Percentiles rank a stretch among this genome's conserved stretches.
Evolutionary conservation across 1,140 invertebrate species (phyloP).

Genomic region (Spodoptera litura): DNA sequence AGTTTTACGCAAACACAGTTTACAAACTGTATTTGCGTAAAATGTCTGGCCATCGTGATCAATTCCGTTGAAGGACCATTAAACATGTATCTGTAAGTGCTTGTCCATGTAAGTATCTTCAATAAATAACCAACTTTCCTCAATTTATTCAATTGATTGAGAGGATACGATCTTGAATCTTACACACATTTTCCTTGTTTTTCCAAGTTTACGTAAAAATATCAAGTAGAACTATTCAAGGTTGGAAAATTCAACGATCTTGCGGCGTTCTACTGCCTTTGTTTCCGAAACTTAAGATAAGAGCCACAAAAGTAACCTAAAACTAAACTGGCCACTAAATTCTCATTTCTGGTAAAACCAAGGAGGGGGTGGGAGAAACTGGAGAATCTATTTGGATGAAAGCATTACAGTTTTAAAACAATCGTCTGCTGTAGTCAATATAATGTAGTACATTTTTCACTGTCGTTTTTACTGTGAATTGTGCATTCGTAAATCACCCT

Average conservation of each 20-base stretch:
- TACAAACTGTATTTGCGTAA: not conserved
- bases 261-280: slow-evolving; percentile 17
- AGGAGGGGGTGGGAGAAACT: slow-evolving; percentile 15
- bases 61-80: slow-evolving; percentile 14
- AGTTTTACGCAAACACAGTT: too few species aligned
- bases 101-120: slow-evolving; percentile 1
- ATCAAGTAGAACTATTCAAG: slow-evolving; percentile 24
- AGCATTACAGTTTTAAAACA: slow-evolving; percentile 47
- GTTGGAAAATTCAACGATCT: slow-evolving; percentile 18
- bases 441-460: slow-evolving; percentile 58
- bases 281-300: slow-evolving; percentile 41
- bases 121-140: slow-evolving; percentile 30
- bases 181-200: slow-evolving; percentile 30
- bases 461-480: slow-evolving; percentile 62
- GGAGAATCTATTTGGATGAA: slow-evolving; percentile 22
- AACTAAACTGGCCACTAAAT: slow-evolving; percentile 45
- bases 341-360: slow-evolving; percentile 37
- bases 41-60: not conserved
- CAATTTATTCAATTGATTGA: slow-evolving; percentile 33
- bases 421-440: slow-evolving; percentile 44
- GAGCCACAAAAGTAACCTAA: slow-evolving; percentile 37
- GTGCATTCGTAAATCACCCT: slow-evolving; percentile 62
- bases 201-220: slow-evolving; percentile 12
- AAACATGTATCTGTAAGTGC: slow-evolving; percentile 14
- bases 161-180: not conserved